These are phyloP conservation scores for Poeciliopsis prolifica DNA, from an alignment of 2,113 vertebrate species.

Conservation along the genomic window DNA sequence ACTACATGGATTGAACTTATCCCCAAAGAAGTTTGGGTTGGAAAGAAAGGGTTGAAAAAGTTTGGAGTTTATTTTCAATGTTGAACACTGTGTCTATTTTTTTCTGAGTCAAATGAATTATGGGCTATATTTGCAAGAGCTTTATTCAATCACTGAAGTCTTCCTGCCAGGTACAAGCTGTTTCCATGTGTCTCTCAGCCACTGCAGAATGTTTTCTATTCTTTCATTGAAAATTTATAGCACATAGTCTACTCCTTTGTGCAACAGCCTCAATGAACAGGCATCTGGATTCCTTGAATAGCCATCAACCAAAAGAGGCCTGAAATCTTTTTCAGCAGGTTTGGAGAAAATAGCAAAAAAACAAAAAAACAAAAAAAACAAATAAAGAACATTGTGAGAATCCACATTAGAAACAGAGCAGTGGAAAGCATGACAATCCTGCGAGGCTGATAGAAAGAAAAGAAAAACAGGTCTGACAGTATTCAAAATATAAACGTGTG, in stretches of 20 bases:
- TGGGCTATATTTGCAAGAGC: background rate
- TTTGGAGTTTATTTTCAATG: background rate
- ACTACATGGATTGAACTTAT: background rate
- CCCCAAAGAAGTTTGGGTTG: background rate
- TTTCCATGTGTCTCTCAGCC: constrained; percentile 11
- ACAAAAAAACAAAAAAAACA: background rate
- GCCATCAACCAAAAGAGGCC: constrained; percentile 28
- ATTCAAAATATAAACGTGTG: constrained; percentile 2
- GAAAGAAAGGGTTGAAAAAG: background rate
- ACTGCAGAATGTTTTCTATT: constrained; percentile 34
- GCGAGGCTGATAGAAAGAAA: background rate
- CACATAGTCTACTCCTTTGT: constrained; percentile 15
- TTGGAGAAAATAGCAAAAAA: constrained; percentile 2
- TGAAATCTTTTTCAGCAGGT: constrained; percentile 17
- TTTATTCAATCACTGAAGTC: background rate
- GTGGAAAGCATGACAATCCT: constrained; percentile 30
- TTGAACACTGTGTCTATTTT: background rate
- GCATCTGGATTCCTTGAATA: constrained; percentile 38
- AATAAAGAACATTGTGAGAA: constrained; percentile 18
- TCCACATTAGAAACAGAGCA: constrained; percentile 29
- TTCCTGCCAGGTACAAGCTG: background rate
- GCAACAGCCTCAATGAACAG: constrained; percentile 22
- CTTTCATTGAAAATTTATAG: constrained; percentile 25
- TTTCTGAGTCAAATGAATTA: background rate
- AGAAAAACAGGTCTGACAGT: constrained; percentile 2